phyloP scores from a whole-genome alignment of 1,140 invertebrate species.

The Hermetia illucens region DNA sequence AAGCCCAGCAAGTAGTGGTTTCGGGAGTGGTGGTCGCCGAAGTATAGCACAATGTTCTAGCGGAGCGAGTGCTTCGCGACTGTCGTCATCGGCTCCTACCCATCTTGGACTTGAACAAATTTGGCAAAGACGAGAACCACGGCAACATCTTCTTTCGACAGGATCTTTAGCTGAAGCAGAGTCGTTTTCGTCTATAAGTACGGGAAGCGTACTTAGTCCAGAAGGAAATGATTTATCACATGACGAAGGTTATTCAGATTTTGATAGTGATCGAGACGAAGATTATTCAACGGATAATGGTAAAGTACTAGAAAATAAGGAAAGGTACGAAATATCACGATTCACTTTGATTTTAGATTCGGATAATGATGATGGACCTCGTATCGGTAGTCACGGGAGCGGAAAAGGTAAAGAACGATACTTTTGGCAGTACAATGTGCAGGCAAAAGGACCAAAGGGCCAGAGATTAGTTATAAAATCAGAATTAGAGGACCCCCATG shows the following conservation, averaged over 20 bases:
- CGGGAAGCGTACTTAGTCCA: slow-evolving; percentile 68
- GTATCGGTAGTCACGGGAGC: slow-evolving; percentile 28
- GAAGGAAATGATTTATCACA: slow-evolving; percentile 66
- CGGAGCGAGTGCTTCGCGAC: slow-evolving; percentile 36
- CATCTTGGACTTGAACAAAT: slow-evolving; percentile 54
- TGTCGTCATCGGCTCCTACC: slow-evolving; percentile 74
- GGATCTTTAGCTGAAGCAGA: slow-evolving; percentile 71
- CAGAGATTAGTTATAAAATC: slow-evolving; percentile 68
- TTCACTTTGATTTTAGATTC: slow-evolving; percentile 42
- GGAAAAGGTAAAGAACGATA: slow-evolving; percentile 64
- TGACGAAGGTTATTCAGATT: slow-evolving; percentile 57
- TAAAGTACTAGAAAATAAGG: slow-evolving; percentile 17
- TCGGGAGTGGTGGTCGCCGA: slow-evolving; percentile 26
- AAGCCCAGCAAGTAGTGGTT: slow-evolving; percentile 16
- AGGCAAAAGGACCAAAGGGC: slow-evolving; percentile 95
- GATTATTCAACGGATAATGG: slow-evolving; percentile 71
- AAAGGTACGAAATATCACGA: neutral
- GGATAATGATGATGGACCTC: slow-evolving; percentile 49
- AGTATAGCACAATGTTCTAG: slow-evolving; percentile 18
- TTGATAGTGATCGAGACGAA: slow-evolving; percentile 70
- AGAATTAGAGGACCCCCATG: slow-evolving; percentile 82
- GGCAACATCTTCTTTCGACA: slow-evolving; percentile 74
- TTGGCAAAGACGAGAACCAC: slow-evolving; percentile 69
- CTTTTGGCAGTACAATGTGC: slow-evolving; percentile 99
- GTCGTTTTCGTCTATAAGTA: slow-evolving; percentile 74